Evolutionary conservation across 1,140 invertebrate genomes (phyloP).

Genomic region (Zelostemma sp.): DNA sequence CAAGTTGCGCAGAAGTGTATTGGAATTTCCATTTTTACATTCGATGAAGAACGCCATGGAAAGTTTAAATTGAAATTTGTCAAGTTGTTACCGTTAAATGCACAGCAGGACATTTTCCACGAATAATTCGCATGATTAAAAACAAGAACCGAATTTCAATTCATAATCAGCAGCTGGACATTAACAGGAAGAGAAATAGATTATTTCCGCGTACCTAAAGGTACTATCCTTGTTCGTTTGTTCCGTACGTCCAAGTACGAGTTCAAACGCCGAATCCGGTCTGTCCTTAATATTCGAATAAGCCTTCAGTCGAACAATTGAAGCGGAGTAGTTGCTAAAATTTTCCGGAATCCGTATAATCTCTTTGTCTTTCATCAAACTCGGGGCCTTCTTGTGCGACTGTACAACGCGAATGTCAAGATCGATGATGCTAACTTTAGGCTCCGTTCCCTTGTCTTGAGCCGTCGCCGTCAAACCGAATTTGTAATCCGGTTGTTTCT

Average conservation of each 20-base stretch:
- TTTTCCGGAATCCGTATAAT: slow-evolving; percentile 81
- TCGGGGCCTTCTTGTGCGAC: slow-evolving; percentile 88
- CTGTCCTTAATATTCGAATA: slow-evolving; percentile 82
- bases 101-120: too few species aligned
- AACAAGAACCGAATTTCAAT: too few species aligned
- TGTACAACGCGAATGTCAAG: slow-evolving; percentile 87
- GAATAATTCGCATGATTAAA: too few species aligned
- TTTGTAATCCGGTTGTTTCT: slow-evolving; percentile 77
- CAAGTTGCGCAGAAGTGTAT: not conserved
- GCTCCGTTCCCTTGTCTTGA: slow-evolving; percentile 78
- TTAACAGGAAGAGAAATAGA: not conserved
- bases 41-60: not conserved
- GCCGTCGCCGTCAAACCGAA: slow-evolving; percentile 83
- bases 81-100: too few species aligned
- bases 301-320: slow-evolving; percentile 79
- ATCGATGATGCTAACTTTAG: slow-evolving; percentile 76
- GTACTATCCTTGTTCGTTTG: slow-evolving; percentile 86
- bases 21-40: not conserved
- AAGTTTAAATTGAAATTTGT: too few species aligned
- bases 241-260: slow-evolving; percentile 84
- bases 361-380: slow-evolving; percentile 74
- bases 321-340: slow-evolving; percentile 76
- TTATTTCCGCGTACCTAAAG: slow-evolving; percentile 70
- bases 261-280: slow-evolving; percentile 79
- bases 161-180: too few species aligned